These are phyloP conservation scores for Ateles fusciceps DNA, from an alignment of 2,797 vertebrate species.

Conservation along the genomic window DNA sequence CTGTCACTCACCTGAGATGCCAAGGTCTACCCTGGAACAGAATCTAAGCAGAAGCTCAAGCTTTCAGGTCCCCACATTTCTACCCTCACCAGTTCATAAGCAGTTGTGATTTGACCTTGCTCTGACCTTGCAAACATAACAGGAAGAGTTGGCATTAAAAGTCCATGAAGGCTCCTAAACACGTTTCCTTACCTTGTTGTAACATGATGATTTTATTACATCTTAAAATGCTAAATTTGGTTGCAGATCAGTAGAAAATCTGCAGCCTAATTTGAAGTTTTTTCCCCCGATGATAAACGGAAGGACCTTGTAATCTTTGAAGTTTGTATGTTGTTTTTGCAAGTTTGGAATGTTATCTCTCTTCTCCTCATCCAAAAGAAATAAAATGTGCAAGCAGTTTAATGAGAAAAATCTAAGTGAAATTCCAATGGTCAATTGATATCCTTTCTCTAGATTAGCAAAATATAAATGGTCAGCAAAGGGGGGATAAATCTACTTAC, in stretches of 20 bases:
- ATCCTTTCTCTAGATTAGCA: conserved; percentile 1
- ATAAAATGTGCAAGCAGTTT: conserved; percentile 58
- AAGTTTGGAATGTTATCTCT: conserved; percentile 54
- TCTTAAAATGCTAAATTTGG: conserved; percentile 10
- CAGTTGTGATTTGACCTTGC: background rate
- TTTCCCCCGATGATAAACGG: conserved; percentile 16
- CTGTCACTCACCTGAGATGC: background rate
- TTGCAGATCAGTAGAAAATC: conserved; percentile 26
- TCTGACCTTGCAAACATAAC: background rate
- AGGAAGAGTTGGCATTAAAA: conserved; percentile 2
- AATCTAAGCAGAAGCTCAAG: background rate
- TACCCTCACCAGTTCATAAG: background rate
- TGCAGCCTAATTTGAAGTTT: background rate
- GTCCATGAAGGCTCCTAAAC: background rate
- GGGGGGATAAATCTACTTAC: background rate
- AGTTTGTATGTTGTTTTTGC: conserved; percentile 53
- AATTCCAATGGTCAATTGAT: conserved; percentile 36
- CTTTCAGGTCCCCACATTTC: background rate
- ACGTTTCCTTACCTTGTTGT: conserved; percentile 11
- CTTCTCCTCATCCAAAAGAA: conserved; percentile 47
- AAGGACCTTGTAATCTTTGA: conserved; percentile 4
- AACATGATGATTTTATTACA: conserved; percentile 27
- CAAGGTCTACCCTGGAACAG: background rate
- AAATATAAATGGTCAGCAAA: background rate
- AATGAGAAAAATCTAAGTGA: conserved; percentile 55